A percentile compares a stretch with the other conserved stretches of the same genome.
Conservation (phyloP, 2,113 vertebrate species). For the Mustela nigripes region DNA sequence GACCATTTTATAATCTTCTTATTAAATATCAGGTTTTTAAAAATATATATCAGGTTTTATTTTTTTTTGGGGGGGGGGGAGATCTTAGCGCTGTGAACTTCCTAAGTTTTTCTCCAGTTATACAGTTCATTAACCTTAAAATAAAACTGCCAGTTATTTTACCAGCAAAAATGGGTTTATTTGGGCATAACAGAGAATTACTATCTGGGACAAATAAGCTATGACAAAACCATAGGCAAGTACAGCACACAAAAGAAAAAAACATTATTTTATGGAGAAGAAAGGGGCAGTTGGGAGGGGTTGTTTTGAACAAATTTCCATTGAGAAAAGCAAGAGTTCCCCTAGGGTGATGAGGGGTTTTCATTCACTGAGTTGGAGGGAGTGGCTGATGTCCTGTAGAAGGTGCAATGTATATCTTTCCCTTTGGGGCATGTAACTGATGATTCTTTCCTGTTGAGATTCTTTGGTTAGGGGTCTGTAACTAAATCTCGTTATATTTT, state of each 20-base stretch:
- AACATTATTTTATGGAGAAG: background rate
- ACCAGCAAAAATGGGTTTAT: background rate
- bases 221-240: background rate
- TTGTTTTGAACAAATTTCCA: background rate
- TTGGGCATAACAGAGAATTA: background rate
- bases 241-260: background rate
- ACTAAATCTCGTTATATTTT: background rate
- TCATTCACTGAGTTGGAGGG: background rate
- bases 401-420: background rate
- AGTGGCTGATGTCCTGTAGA: background rate
- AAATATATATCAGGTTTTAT: no score
- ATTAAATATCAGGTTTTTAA: background rate
- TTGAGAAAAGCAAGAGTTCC: background rate
- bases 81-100: background rate
- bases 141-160: background rate
- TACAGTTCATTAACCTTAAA: background rate
- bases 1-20: background rate
- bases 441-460: background rate
- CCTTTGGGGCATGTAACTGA: background rate
- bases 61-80: no score
- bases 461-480: background rate
- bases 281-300: background rate
- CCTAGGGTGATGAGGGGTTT: background rate
- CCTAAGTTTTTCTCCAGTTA: background rate
- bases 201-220: background rate